Evolutionary conservation across 1,140 invertebrate genomes (phyloP).

Genomic region (Archegozetes longisetosus): DNA sequence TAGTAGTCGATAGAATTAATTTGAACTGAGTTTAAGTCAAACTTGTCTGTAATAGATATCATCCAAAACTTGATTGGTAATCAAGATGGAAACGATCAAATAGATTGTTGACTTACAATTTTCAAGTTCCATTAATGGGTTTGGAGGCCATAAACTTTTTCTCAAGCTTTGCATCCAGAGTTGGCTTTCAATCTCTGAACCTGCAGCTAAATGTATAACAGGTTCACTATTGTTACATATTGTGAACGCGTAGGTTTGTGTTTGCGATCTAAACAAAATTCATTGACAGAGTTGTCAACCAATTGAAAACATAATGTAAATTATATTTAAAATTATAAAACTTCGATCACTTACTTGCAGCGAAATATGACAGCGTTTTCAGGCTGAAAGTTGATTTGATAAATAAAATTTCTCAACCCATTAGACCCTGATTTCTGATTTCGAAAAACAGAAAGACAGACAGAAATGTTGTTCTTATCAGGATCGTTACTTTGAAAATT

Average conservation of each 20-base stretch:
- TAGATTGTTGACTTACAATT: no score
- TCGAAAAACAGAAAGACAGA: not conserved
- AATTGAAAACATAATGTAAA: not conserved
- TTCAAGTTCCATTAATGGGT: constrained; percentile 17
- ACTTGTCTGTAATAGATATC: no score
- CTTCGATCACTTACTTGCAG: not conserved
- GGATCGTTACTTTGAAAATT: not conserved
- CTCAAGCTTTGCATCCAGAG: constrained; percentile 19
- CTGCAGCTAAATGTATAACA: constrained; percentile 16
- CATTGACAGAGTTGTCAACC: not conserved
- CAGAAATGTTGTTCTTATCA: not conserved
- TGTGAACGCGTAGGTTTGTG: constrained; percentile 16
- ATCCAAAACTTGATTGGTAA: no score
- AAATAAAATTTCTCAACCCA: not conserved
- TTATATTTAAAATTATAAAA: not conserved
- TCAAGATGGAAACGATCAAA: no score
- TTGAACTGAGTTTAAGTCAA: no score
- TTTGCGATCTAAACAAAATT: constrained; percentile 12
- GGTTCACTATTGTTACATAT: constrained; percentile 12
- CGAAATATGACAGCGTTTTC: not conserved
- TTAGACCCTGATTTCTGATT: not conserved
- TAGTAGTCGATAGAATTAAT: no score
- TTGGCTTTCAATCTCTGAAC: constrained; percentile 15
- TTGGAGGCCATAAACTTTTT: constrained; percentile 17
- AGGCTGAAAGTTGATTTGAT: not conserved